phyloP scores from a whole-genome alignment of 2,113 vertebrate species.

The Lota lota region DNA sequence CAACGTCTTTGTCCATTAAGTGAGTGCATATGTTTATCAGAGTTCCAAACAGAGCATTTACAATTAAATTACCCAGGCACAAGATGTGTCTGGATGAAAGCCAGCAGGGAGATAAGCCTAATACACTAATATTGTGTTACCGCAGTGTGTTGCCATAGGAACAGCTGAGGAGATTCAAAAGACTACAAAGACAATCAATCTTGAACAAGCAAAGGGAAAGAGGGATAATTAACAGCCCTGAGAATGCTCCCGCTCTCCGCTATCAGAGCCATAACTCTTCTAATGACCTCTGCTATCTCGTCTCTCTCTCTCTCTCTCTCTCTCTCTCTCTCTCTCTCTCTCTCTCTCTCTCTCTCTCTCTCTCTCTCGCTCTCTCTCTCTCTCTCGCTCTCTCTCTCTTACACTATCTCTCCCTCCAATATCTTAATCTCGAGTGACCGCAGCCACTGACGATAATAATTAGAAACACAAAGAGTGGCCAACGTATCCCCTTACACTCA shows the following conservation, averaged over 20 bases:
- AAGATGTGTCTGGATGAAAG: slow-evolving; percentile 73
- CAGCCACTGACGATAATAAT: background rate
- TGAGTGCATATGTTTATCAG: slow-evolving; percentile 65
- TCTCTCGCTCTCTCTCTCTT: no score
- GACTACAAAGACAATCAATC: slow-evolving; percentile 78
- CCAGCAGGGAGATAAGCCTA: slow-evolving; percentile 75
- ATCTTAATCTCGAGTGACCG: background rate
- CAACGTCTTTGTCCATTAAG: slow-evolving; percentile 54
- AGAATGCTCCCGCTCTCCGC: slow-evolving; percentile 57
- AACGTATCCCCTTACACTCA: background rate
- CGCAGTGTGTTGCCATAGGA: slow-evolving; percentile 76
- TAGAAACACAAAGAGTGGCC: background rate
- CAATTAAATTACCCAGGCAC: slow-evolving; percentile 76
- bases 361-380: no score
- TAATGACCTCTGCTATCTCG: slow-evolving; percentile 68
- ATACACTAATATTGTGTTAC: slow-evolving; percentile 80
- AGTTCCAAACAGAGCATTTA: slow-evolving; percentile 69
- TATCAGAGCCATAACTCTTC: slow-evolving; percentile 28
- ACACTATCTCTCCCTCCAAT: slow-evolving; percentile 9
- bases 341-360: slow-evolving; percentile 9
- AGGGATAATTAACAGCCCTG: slow-evolving; percentile 71
- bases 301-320: slow-evolving; percentile 11
- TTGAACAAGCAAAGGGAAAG: slow-evolving; percentile 67
- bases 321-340: no score
- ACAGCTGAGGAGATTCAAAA: slow-evolving; percentile 71